phyloP scores from a whole-genome alignment of 1,140 invertebrate genomes.

The Bombus confusus region DNA sequence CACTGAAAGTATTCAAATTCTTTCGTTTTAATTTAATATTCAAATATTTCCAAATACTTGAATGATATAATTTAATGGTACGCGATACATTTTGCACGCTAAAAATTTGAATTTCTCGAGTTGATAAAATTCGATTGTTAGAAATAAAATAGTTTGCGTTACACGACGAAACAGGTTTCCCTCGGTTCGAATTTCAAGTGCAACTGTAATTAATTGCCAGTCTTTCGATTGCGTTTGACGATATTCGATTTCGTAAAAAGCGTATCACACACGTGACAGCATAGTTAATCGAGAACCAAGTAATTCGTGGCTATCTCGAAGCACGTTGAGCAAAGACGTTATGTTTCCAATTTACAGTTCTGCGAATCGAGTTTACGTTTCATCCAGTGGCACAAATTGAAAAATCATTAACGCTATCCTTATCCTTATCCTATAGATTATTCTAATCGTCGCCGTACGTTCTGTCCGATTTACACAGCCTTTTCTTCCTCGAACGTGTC shows the following conservation, averaged over 20 bases:
- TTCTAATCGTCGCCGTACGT: constrained; percentile 13
- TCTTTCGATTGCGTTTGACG: background rate
- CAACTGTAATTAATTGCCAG: background rate
- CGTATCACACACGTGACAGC: too few species aligned
- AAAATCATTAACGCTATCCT: background rate
- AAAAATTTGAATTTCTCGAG: background rate
- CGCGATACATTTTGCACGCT: background rate
- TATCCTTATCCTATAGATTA: constrained; percentile 6
- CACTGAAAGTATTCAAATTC: too few species aligned
- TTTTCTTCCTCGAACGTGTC: constrained; percentile 17
- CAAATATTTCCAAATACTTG: background rate
- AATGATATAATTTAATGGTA: background rate
- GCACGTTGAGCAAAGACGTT: background rate
- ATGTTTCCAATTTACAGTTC: background rate
- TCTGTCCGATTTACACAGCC: constrained; percentile 20
- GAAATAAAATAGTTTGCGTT: background rate
- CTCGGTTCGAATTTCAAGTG: background rate
- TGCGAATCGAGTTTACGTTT: background rate
- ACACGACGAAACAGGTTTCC: background rate
- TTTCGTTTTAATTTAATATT: background rate
- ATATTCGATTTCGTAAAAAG: background rate
- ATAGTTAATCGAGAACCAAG: background rate
- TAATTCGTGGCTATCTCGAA: background rate
- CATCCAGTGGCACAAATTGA: constrained; percentile 27
- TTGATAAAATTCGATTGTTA: background rate